phyloP scores from a whole-genome alignment of 2,113 vertebrate genomes.

The Maylandia zebra region DNA sequence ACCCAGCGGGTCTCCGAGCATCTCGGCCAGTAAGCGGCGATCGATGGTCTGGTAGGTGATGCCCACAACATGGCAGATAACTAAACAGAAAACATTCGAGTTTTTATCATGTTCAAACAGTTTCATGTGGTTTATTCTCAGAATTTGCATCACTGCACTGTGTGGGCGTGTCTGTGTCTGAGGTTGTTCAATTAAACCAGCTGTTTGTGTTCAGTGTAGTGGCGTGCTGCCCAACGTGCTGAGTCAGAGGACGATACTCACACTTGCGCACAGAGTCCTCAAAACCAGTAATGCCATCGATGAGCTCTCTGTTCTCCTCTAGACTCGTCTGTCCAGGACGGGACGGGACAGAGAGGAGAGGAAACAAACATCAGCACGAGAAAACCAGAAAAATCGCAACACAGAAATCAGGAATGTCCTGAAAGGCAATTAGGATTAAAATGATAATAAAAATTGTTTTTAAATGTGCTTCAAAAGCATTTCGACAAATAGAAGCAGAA shows the following conservation, averaged over 20 bases:
- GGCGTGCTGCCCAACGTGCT: rapidly evolving
- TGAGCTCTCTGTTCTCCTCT: conserved; percentile 83
- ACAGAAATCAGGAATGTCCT: background rate
- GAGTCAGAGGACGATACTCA: conserved; percentile 55
- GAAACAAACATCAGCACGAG: background rate
- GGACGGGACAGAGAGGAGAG: background rate
- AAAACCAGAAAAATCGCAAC: background rate
- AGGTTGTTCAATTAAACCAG: background rate
- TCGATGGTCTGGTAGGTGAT: conserved; percentile 94
- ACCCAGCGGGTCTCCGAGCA: conserved; percentile 89
- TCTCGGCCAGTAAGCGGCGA: conserved; percentile 82
- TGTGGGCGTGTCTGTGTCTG: no score
- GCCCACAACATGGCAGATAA: conserved; percentile 90
- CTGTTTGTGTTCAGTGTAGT: background rate
- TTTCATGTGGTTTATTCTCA: rapidly evolving
- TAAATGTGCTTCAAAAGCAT: background rate
- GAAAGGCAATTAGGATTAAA: background rate
- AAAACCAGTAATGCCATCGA: conserved; percentile 85
- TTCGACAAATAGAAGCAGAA: background rate
- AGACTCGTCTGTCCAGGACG: conserved; percentile 74
- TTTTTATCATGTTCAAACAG: background rate
- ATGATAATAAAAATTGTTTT: background rate
- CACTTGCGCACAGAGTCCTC: conserved; percentile 91
- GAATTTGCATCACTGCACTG: background rate
- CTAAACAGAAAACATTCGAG: conserved; percentile 41